Base-by-base conservation (phyloP, 2,797 vertebrate genomes). In the Xiphophorus birchmanni region DNA sequence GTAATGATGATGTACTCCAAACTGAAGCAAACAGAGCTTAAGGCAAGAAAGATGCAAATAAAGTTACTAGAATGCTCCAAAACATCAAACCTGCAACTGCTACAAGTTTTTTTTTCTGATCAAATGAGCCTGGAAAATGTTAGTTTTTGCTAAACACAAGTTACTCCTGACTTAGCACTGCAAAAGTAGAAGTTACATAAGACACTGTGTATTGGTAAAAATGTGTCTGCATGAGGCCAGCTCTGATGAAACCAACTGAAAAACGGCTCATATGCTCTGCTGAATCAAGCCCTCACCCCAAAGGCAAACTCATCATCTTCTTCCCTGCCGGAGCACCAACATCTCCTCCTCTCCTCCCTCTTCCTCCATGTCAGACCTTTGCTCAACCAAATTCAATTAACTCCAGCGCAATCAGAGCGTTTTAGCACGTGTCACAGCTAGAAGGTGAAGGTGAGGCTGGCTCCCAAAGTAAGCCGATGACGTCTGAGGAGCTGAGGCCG, bases 241-340 rank as follows among this genome's bases (percentile, higher is more conserved):
- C 81, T 74, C 87, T 90, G 88, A 89, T 80, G 88, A 93, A 92
- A 90, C 79, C 75, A 85, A 78, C 79, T 84, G 90, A 92, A 90
- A 91, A 89, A 35, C 11, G 13, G 77, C 82, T 92, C 87, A 87
- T 86, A 87, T 93, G 92, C 92, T 94, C 92, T 84, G 75, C 85
- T 91, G 90, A 89, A 85, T 90, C 86, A 81, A 87, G 81, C 75
- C 84, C n/a, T 82, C 80, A 21, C 83, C 93, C 91, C 87, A 84
- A 83, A 94, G 94, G 93, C 93, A 93, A 92, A 91, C 82, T 90
- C 91, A 91, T 93, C 91, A 91, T 92, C 90, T 93, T 80, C 91
- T 81, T 87, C 91, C 76, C 90, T 82, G 87, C 87, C 89, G 90
- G 91, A 94, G 87, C 29, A 7, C 86, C 60, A 72, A 81, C 75